Conservation (phyloP, 2,888 invertebrate species). For the Spilosoma lubricipeda region DNA sequence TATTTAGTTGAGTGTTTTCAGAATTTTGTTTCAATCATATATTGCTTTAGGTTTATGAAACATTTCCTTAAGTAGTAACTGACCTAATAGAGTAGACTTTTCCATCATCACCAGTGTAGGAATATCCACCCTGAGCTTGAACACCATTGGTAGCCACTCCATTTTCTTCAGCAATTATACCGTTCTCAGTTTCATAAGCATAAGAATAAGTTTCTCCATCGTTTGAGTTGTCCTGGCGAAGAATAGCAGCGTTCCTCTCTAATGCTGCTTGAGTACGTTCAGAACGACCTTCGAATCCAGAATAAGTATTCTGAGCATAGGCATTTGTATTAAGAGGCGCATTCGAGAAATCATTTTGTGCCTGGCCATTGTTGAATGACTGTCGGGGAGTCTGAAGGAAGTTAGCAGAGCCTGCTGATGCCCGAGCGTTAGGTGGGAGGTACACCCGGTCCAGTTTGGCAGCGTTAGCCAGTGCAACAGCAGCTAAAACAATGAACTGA, state of each 20-base stretch:
- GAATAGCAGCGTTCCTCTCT: conserved; percentile 76
- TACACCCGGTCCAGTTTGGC: conserved; percentile 75
- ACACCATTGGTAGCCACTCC: conserved; percentile 79
- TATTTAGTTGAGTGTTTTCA: neutral
- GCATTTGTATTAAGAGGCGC: conserved; percentile 26
- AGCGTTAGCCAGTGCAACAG: conserved; percentile 62
- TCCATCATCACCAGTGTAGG: conserved; percentile 81
- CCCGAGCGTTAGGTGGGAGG: conserved; percentile 70
- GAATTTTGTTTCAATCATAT: neutral
- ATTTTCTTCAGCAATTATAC: conserved; percentile 75
- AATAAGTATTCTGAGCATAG: conserved; percentile 42
- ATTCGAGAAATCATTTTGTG: conserved; percentile 21
- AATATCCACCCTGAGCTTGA: conserved; percentile 75
- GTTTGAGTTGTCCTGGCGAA: conserved; percentile 73
- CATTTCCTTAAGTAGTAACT: conserved; percentile 8
- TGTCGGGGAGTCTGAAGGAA: conserved; percentile 48
- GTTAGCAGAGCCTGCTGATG: conserved; percentile 41
- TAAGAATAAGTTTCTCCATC: conserved; percentile 77
- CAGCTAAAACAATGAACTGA: conserved; percentile 71
- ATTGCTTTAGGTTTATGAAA: conserved; percentile 47
- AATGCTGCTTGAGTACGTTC: conserved; percentile 73
- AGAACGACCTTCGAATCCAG: conserved; percentile 54
- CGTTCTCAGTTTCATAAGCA: conserved; percentile 79
- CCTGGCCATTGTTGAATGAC: conserved; percentile 28
- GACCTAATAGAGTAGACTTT: conserved; percentile 77